phyloP scores from a whole-genome alignment of 2,113 vertebrate species.

The Crypturellus undulatus region DNA sequence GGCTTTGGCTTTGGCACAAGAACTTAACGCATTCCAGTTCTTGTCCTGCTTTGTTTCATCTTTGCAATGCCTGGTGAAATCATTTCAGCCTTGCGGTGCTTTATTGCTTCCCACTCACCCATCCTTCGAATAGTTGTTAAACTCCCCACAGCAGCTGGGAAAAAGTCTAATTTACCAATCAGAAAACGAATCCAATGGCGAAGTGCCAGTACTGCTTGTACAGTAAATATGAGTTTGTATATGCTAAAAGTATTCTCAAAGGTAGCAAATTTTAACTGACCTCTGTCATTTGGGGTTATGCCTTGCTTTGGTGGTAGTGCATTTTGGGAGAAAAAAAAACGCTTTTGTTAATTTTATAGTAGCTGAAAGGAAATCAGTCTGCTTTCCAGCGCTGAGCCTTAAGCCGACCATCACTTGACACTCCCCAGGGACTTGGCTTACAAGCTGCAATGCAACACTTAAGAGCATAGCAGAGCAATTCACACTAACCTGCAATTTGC shows the following conservation, averaged over 20 bases:
- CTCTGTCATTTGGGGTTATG: not conserved
- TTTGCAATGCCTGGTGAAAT: constrained; percentile 18
- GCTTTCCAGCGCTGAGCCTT: constrained; percentile 28
- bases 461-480: constrained; percentile 35
- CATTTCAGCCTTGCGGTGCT: constrained; percentile 43
- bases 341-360: not conserved
- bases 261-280: not conserved
- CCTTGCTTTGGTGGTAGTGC: not conserved
- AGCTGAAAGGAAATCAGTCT: not conserved
- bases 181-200: constrained; percentile 30
- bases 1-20: constrained; percentile 27
- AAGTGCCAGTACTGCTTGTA: not conserved
- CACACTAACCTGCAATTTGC: constrained; percentile 29
- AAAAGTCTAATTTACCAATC: constrained; percentile 37
- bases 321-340: not conserved
- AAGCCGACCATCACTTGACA: not conserved
- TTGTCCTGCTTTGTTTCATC: constrained; percentile 15
- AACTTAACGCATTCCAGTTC: not conserved
- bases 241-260: not conserved
- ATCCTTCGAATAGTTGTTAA: constrained; percentile 3
- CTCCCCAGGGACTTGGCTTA: constrained; percentile 30
- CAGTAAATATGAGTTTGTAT: not conserved
- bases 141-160: constrained; percentile 34
- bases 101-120: constrained; percentile 49
- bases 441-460: constrained; percentile 48